A percentile compares a stretch with the other conserved stretches of the same genome.
phyloP scores from a whole-genome alignment of 30 jellyfish, hydroid and myxozoan species.

The Chironex yamaguchii region DNA sequence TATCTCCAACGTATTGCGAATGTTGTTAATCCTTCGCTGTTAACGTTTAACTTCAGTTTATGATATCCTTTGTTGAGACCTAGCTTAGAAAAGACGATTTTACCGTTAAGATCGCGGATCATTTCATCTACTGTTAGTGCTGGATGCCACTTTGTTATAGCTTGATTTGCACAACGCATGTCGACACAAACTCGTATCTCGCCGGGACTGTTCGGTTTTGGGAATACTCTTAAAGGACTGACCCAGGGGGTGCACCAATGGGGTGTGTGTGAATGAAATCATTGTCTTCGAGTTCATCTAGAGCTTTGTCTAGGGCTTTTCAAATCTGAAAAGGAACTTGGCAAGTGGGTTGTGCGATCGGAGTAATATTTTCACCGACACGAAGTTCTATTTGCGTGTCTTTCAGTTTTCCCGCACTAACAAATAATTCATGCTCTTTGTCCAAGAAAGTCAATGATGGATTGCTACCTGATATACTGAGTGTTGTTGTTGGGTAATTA shows the following conservation, averaged over 20 bases:
- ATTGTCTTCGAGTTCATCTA: background rate
- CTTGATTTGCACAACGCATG: background rate
- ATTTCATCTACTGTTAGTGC: background rate
- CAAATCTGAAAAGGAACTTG: background rate
- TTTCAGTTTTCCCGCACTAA: background rate
- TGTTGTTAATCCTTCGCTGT: background rate
- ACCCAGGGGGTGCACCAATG: background rate
- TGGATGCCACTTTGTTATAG: background rate
- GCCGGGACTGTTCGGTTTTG: background rate
- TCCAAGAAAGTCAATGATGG: background rate
- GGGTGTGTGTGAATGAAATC: background rate
- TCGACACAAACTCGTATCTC: conserved; percentile 4
- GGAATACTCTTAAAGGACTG: background rate
- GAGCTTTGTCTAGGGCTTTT: background rate
- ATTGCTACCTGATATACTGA: background rate
- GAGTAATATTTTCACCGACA: background rate
- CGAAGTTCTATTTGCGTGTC: background rate
- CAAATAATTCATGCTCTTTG: background rate
- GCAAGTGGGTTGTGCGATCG: conserved; percentile 6
- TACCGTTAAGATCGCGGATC: background rate
- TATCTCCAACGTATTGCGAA: background rate
- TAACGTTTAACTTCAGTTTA: background rate
- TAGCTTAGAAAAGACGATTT: background rate
- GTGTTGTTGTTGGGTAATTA: background rate
- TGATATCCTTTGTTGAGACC: background rate